Evolutionary conservation across 1,140 invertebrate genomes (phyloP), one percentile per base, ranked within the genome.

Genomic region (Drosophila eugracilis): DNA sequence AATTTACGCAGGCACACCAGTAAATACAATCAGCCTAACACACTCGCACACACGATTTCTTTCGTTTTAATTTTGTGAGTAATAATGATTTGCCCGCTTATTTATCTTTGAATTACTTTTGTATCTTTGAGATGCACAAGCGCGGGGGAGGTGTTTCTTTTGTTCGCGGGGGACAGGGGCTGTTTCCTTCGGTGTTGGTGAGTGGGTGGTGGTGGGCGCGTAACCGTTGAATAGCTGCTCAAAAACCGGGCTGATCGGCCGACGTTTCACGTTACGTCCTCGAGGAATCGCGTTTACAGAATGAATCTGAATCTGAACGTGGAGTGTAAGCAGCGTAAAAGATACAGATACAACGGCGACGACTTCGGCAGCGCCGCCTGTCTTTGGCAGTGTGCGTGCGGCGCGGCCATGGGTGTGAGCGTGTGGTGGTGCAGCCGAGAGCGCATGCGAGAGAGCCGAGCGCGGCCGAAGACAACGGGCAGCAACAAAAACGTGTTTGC

Each of bases 281-380:
- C 89, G 90, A 91, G 89, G 90, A 91, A 91, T 91, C 90, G 90
- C 90, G 89, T 81, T 90, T 90, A 90, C 89, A 91, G 90, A 91
- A 91, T 91, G 90, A 91, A 90, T 91, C 89, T 89, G 89, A 90
- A 89, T 90, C 89, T 89, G 89, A 91, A 90, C 85, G 89, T 91
- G 80, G 78, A 90, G 89, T 90, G 89, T 91, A 89, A 91, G 89
- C 81, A 85, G 81, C 89, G 89, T 90, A 89, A 91, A 91, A 89
- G 83, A 86, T 86, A 86, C 78, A 88, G 78, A 89, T 67, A 89
- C 77, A 59, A 59, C 63, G 70, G 32, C 63, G 32, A 59, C 75
- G 52, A 34, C 58, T 48, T 36, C 65, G 22, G 44, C 66, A 60
- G 49, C 73, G 30, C 47, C 63, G 57, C 41, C 48, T 45, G 47